A percentile compares a stretch with the other conserved stretches of the same genome.
Conservation (phyloP, 2,113 vertebrate species). For the Eurypyga helias region DNA sequence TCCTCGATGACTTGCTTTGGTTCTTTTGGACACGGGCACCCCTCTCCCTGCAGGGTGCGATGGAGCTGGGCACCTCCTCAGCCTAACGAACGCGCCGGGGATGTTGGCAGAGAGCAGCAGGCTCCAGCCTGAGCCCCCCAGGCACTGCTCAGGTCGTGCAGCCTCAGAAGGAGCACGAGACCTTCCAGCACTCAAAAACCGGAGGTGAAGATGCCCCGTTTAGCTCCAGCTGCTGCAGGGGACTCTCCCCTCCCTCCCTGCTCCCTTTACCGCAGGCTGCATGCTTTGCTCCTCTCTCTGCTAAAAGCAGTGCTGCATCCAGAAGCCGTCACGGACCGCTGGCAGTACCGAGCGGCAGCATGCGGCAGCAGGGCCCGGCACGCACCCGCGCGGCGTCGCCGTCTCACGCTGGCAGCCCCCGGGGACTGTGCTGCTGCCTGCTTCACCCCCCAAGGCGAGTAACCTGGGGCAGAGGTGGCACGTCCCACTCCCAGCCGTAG, state of each 20-base stretch:
- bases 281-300: neutral
- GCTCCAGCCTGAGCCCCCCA: neutral
- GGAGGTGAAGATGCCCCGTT: neutral
- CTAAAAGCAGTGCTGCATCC: neutral
- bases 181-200: neutral
- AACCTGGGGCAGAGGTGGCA: neutral
- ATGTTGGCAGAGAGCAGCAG: neutral
- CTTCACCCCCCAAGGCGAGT: neutral
- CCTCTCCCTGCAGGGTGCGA: neutral
- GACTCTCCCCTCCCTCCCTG: neutral
- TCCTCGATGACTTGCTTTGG: fast-evolving
- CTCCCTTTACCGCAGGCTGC: neutral
- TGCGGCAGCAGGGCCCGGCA: fast-evolving
- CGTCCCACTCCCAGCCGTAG: neutral
- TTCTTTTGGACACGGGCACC: neutral
- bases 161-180: neutral
- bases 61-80: neutral
- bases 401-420: neutral
- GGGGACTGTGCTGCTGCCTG: neutral
- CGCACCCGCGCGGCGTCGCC: neutral
- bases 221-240: neutral
- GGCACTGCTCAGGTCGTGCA: neutral
- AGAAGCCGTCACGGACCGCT: fast-evolving
- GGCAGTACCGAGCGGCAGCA: fast-evolving
- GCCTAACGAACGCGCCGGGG: fast-evolving